phyloP scores from a whole-genome alignment of 2,797 vertebrate genomes.

The Taenioides sp. region DNA sequence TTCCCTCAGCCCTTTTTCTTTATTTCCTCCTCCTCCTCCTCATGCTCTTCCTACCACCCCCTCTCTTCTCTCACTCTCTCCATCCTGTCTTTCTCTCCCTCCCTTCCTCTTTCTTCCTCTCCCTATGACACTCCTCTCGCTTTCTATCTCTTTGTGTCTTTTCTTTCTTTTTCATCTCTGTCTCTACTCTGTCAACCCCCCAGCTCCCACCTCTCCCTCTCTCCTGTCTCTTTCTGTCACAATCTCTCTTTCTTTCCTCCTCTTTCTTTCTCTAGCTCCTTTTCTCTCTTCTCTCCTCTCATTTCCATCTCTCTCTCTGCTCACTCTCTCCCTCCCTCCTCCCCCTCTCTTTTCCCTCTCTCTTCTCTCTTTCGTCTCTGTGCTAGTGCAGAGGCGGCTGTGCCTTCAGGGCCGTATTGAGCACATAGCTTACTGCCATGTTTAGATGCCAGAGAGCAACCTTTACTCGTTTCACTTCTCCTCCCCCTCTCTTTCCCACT shows the following conservation, averaged over 20 bases:
- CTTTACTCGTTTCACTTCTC: conserved; percentile 60
- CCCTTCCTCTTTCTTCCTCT: neutral
- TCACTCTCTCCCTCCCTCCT: neutral
- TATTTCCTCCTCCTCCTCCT: too few species aligned
- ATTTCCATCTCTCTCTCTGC: neutral
- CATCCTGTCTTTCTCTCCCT: neutral
- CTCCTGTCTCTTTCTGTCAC: neutral
- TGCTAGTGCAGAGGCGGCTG: conserved; percentile 71
- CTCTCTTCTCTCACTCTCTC: too few species aligned
- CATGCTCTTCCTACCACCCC: too few species aligned
- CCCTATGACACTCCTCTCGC: neutral
- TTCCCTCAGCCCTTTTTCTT: too few species aligned
- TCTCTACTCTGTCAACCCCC: neutral
- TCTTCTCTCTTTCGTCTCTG: conserved; percentile 18
- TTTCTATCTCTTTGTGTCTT: too few species aligned
- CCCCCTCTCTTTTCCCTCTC: neutral
- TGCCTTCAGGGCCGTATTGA: conserved; percentile 77
- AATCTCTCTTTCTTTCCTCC: neutral
- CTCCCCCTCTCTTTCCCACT: conserved; percentile 26
- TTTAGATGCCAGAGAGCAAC: conserved; percentile 71
- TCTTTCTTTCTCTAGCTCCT: too few species aligned
- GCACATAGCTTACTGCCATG: conserved; percentile 71
- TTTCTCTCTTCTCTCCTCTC: neutral
- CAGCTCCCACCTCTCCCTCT: neutral
- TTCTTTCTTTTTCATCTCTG: neutral